Base-by-base conservation (phyloP, 2,888 invertebrate genomes). In the Dasysyrphus tricinctus region DNA sequence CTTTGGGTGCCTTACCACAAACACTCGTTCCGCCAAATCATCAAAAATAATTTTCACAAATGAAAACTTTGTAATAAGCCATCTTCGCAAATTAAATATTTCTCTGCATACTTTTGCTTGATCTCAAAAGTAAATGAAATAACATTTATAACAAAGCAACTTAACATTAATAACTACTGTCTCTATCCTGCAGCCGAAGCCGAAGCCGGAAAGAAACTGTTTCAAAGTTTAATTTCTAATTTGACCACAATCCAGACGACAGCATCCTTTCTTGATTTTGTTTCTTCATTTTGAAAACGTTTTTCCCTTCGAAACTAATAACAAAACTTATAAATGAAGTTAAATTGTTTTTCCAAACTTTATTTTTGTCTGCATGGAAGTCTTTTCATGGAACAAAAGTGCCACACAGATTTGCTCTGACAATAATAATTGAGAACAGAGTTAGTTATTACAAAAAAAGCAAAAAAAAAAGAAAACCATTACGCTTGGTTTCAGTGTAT, bases 281-380 rank as follows among this genome's bases (percentile, higher is more conserved):
- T 39, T n/a, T 44, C 24, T 44, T 16, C 12, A 11, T 59, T 16
- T 47, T 0, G 12, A 11, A 56, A 74, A 57, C 70, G 56, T 67
- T 80, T 70, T 74, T 63, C 32, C 65, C 19, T 32, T 61, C 54
- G 73, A 81, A 85, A 86, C 82, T 86, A 86, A 86, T 86, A 82
- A 82, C 42, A 67, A 63, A 86, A 86, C 86, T 86, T 82, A 82
- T 75, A 72, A 82, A 78, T 72, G 86, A 86, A 81, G 81, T 72
- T 47, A 79, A 82, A 86, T 86, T 72, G 86, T 78, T 86, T 82
- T 32, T 51, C 47, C 44, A 65, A 86, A 82, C 70, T 86, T 86
- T 82, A 24, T 42, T 42, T 34, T 39, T 24, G 39, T 74, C 39
- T 74, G n/a, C n/a, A n/a, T n/a, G 44, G 24, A n/a, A 24, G 29